Conservation (phyloP, 1,140 invertebrate species). For the Drosophila punjabiensis region DNA sequence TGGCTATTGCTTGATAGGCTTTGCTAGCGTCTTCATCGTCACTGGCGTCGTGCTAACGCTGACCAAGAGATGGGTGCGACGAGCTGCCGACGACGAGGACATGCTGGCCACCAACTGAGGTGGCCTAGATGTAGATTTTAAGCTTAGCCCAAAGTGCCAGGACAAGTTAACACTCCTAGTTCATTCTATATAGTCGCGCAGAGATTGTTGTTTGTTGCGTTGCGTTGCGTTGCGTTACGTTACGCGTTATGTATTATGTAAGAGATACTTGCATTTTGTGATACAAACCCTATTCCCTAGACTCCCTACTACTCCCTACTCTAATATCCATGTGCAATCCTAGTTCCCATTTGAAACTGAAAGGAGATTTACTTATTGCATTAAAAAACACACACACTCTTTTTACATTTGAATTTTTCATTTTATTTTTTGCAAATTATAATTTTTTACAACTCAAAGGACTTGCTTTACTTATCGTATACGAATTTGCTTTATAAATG, state of each 20-base stretch:
- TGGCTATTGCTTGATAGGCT: conserved; percentile 85
- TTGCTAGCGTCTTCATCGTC: conserved; percentile 86
- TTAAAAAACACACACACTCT: conserved; percentile 8
- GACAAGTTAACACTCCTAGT: conserved; percentile 53
- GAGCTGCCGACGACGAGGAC: conserved; percentile 75
- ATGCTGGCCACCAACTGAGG: conserved; percentile 65
- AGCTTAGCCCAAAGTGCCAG: conserved; percentile 69
- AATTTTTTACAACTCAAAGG: conserved; percentile 54
- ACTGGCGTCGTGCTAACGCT: conserved; percentile 79
- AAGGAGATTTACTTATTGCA: conserved; percentile 6
- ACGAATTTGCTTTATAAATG: conserved; percentile 59
- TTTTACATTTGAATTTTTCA: conserved; percentile 47
- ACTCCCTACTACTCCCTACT: neutral
- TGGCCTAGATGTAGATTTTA: conserved; percentile 14
- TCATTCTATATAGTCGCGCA: conserved; percentile 44
- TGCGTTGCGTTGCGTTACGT: conserved; percentile 24
- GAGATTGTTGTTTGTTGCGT: conserved; percentile 26
- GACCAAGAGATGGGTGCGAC: conserved; percentile 83
- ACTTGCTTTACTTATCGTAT: conserved; percentile 61
- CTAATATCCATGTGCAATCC: conserved; percentile 1
- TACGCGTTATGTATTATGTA: conserved; percentile 50
- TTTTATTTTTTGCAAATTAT: conserved; percentile 51
- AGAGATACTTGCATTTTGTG: conserved; percentile 35
- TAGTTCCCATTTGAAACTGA: neutral
- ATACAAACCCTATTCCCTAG: conserved; percentile 19